These are phyloP conservation scores for Napeogenes sylphis DNA, from an alignment of 2,888 invertebrate species.

Conservation along the genomic window DNA sequence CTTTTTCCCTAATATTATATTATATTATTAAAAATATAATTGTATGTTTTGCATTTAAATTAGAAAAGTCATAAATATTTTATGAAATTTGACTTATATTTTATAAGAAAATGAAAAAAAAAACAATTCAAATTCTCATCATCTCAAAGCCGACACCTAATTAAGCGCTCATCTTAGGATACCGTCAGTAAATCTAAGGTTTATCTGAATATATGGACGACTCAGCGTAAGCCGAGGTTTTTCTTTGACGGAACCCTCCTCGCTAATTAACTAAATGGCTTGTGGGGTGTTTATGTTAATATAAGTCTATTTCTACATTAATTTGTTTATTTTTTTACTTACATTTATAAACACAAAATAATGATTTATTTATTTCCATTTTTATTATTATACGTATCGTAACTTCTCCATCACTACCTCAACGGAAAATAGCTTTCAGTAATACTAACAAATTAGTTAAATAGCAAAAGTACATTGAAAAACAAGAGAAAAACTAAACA, in stretches of 20 bases:
- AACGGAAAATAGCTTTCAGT: not conserved
- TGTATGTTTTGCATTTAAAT: no score
- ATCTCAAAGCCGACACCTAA: constrained; percentile 17
- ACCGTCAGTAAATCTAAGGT: constrained; percentile 33
- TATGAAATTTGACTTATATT: no score
- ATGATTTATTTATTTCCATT: no score
- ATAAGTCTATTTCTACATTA: not conserved
- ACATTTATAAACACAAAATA: no score
- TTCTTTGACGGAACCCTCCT: constrained; percentile 38
- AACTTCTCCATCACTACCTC: no score
- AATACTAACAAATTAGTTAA: constrained; percentile 19
- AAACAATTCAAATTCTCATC: no score
- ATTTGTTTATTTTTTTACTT: no score
- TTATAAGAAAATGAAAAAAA: no score
- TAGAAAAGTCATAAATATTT: no score
- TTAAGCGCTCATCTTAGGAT: constrained; percentile 20
- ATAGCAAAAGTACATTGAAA: constrained; percentile 29
- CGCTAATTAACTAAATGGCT: constrained; percentile 30
- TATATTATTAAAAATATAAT: no score
- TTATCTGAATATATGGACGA: constrained; percentile 46
- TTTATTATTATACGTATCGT: no score
- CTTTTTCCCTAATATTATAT: not conserved
- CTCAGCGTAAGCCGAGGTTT: constrained; percentile 39
- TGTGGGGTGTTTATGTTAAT: constrained; percentile 10
- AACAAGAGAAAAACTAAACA: constrained; percentile 45